A percentile compares a stretch with the other conserved stretches of the same genome.
Conservation (phyloP, 1,140 invertebrate genomes). For the Eubasilissa regina region DNA sequence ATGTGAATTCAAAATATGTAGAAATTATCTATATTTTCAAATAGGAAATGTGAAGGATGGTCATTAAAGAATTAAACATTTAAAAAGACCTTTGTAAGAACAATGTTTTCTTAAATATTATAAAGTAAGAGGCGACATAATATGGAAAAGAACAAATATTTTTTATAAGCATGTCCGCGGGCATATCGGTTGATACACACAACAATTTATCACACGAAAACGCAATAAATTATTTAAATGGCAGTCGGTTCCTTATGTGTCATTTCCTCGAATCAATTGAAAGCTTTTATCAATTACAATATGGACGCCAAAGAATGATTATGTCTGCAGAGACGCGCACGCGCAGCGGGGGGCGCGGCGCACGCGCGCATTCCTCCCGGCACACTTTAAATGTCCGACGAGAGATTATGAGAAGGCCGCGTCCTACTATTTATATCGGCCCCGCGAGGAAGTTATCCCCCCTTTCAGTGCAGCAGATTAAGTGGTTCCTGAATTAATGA, state of each 20-base stretch:
- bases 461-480: conserved; percentile 11
- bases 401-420: background rate
- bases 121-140: too few relatives aligned
- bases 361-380: conserved; percentile 24
- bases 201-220: background rate
- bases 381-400: conserved; percentile 11
- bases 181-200: background rate
- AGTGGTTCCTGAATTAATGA: background rate
- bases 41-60: too few relatives aligned
- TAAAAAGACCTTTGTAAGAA: too few relatives aligned
- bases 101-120: too few relatives aligned
- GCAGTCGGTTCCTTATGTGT: background rate
- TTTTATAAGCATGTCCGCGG: too few relatives aligned
- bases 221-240: background rate
- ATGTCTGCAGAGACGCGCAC: background rate
- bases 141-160: too few relatives aligned
- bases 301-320: conserved; percentile 13
- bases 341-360: background rate
- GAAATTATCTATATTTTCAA: too few relatives aligned
- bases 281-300: conserved; percentile 48
- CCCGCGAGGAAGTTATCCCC: conserved; percentile 15
- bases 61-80: too few relatives aligned
- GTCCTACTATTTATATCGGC: conserved; percentile 20
- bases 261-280: conserved; percentile 25
- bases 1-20: too few relatives aligned